Percentiles rank a stretch among this genome's conserved stretches.
Evolutionary conservation across 2,797 vertebrate genomes (phyloP).

Genomic region (Melopsittacus undulatus): DNA sequence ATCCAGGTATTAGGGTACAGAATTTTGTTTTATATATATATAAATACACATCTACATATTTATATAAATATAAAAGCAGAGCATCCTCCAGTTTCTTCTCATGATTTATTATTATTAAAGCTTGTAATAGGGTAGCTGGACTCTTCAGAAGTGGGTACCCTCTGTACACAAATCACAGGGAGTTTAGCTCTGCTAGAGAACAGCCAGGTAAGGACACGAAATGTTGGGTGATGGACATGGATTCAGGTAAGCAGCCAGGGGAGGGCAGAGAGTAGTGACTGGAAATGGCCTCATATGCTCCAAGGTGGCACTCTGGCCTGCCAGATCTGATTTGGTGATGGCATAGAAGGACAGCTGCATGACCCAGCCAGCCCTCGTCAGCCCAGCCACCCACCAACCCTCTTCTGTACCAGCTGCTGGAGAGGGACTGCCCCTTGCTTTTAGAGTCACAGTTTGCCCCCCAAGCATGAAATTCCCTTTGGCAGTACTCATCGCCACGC

Average conservation of each 20-base stretch:
- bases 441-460: not conserved
- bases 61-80: constrained; percentile 62
- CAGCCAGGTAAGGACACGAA: not conserved
- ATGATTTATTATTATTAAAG: constrained; percentile 40
- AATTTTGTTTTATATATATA: constrained; percentile 51
- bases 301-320: not conserved
- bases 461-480: not conserved
- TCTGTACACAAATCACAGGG: not conserved
- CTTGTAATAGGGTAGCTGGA: constrained; percentile 29
- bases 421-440: not conserved
- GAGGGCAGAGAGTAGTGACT: not conserved
- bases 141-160: not conserved
- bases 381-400: not conserved
- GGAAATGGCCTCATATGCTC: not conserved
- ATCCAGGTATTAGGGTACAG: constrained; percentile 11
- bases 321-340: rapidly evolving
- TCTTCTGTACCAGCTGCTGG: not conserved
- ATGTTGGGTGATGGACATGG: not conserved
- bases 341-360: rapidly evolving
- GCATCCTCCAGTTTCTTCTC: constrained; percentile 10
- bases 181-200: not conserved
- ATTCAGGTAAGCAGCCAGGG: not conserved
- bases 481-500: not conserved
- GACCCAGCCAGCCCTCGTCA: rapidly evolving
- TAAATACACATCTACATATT: constrained; percentile 60